Conservation (phyloP, 2,888 invertebrate genomes). For the Drosophila fulvimacula region DNA sequence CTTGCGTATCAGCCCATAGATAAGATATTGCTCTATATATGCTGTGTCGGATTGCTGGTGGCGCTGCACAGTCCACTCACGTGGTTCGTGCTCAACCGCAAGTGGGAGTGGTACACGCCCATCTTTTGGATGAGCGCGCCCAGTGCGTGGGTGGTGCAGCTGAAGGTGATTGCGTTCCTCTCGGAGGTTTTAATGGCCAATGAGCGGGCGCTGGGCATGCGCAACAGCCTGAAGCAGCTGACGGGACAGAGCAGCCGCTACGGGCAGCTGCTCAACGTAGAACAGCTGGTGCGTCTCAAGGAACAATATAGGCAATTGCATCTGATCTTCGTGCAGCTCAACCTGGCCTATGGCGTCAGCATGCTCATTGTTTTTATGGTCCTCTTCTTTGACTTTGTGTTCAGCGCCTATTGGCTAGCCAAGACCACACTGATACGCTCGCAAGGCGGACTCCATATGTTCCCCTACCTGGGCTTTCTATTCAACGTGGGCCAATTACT, state of each 20-base stretch:
- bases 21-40: background rate
- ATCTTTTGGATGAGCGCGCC: slow-evolving; percentile 27
- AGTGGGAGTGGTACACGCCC: background rate
- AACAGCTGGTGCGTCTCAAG: slow-evolving; percentile 65
- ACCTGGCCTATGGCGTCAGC: slow-evolving; percentile 78
- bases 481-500: slow-evolving; percentile 58
- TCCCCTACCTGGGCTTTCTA: slow-evolving; percentile 47
- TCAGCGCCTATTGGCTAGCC: slow-evolving; percentile 78
- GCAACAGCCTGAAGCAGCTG: slow-evolving; percentile 26
- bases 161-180: slow-evolving; percentile 53
- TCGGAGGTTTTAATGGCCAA: slow-evolving; percentile 54
- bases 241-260: slow-evolving; percentile 19
- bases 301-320: slow-evolving; percentile 72
- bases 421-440: slow-evolving; percentile 32
- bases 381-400: slow-evolving; percentile 79
- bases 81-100: background rate
- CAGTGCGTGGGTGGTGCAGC: slow-evolving; percentile 46
- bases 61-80: background rate
- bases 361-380: slow-evolving; percentile 74
- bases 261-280: slow-evolving; percentile 14
- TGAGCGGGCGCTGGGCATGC: slow-evolving; percentile 11
- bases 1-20: background rate
- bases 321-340: slow-evolving; percentile 58
- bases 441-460: slow-evolving; percentile 12
- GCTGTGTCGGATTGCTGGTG: background rate